phyloP scores from a whole-genome alignment of 1,140 invertebrate genomes.

The Coboldia fuscipes region DNA sequence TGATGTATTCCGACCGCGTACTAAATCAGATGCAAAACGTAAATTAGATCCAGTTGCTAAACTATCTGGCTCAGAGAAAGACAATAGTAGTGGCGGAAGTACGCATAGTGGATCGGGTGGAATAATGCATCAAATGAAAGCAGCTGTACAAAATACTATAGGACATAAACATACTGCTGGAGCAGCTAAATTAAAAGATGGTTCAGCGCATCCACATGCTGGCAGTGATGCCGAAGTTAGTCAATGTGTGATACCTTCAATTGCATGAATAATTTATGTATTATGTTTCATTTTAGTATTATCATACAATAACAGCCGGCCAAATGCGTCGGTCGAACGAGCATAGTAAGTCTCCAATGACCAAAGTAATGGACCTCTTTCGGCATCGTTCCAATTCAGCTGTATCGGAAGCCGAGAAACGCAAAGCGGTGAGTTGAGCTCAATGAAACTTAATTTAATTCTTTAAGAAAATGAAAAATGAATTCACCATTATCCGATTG shows the following conservation, averaged over 20 bases:
- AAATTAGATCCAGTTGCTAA: constrained; percentile 26
- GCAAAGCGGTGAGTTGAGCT: constrained; percentile 56
- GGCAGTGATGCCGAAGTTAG: constrained; percentile 26
- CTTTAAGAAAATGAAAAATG: too few relatives aligned
- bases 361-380: constrained; percentile 79
- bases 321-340: constrained; percentile 24
- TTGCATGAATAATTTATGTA: not conserved
- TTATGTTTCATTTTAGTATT: constrained; percentile 24
- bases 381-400: constrained; percentile 54
- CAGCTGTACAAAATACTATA: constrained; percentile 46
- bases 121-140: constrained; percentile 60
- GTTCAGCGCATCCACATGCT: constrained; percentile 37
- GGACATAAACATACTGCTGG: constrained; percentile 17
- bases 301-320: constrained; percentile 39
- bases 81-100: constrained; percentile 20
- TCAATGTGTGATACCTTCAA: constrained; percentile 1
- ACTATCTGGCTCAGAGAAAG: constrained; percentile 7
- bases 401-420: constrained; percentile 42
- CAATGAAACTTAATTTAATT: too few relatives aligned
- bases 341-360: constrained; percentile 39
- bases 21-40: constrained; percentile 49
- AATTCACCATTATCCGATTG: too few relatives aligned
- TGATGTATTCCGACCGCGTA: constrained; percentile 63
- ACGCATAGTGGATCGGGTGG: constrained; percentile 22
- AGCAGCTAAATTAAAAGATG: constrained; percentile 28